These are phyloP conservation scores for Thrips palmi DNA, from an alignment of 1,140 invertebrate species.

Conservation along the genomic window DNA sequence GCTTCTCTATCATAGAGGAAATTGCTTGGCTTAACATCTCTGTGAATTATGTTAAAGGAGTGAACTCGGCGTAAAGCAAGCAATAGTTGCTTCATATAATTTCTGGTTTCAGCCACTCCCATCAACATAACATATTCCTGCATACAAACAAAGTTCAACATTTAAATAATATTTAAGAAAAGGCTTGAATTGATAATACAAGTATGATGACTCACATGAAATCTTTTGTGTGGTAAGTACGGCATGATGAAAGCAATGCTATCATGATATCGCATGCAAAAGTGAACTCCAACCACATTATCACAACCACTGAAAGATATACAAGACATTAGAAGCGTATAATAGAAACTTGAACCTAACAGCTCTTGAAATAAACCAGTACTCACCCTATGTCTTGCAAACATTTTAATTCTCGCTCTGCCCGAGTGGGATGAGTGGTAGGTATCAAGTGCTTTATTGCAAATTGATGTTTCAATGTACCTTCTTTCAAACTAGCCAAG, in stretches of 20 bases:
- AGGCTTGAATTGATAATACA: conserved; percentile 3
- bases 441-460: conserved; percentile 71
- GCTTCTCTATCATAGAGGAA: conserved; percentile 70
- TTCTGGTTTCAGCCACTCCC: conserved; percentile 46
- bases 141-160: conserved; percentile 16
- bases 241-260: conserved; percentile 82
- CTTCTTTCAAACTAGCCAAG: conserved; percentile 42
- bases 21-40: conserved; percentile 87
- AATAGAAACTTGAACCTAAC: too few species aligned
- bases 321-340: too few species aligned
- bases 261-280: conserved; percentile 57
- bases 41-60: conserved; percentile 68
- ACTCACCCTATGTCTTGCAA: conserved; percentile 59
- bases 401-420: conserved; percentile 58
- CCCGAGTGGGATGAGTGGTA: conserved; percentile 55
- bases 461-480: conserved; percentile 35
- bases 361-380: conserved; percentile 9
- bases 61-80: conserved; percentile 64
- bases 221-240: conserved; percentile 63
- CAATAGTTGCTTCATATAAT: conserved; percentile 69
- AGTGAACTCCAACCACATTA: conserved; percentile 63
- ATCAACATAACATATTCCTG: conserved; percentile 60
- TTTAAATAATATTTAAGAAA: conserved; percentile 3
- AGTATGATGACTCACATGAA: conserved; percentile 38
- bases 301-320: conserved; percentile 46